Evolutionary conservation across 2,113 vertebrate species (phyloP).

Genomic region (Lophura nycthemera): DNA sequence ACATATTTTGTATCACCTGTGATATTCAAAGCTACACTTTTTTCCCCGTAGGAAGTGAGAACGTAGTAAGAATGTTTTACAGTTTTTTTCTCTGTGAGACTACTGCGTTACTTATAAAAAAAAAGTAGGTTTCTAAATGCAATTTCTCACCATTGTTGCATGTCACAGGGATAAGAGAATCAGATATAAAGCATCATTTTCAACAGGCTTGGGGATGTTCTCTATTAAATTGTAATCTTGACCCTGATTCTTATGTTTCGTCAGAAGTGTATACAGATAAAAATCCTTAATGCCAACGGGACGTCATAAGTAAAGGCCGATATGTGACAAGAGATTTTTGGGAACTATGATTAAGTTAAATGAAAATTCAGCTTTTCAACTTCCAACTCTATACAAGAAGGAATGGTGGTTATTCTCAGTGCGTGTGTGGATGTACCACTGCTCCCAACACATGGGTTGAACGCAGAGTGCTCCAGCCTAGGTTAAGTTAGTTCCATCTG

Average conservation of each 20-base stretch:
- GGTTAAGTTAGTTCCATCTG: neutral
- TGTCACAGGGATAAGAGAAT: neutral
- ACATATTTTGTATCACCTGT: neutral
- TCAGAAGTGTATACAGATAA: neutral
- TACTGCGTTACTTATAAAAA: neutral
- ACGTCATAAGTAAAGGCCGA: neutral
- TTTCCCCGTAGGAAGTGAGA: neutral
- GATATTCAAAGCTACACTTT: neutral
- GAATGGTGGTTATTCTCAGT: neutral
- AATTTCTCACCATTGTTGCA: neutral
- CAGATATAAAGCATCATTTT: neutral
- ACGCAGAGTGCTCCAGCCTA: accelerated
- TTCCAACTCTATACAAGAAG: neutral
- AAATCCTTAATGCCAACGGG: neutral
- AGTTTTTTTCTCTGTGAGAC: neutral
- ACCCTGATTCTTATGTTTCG: neutral
- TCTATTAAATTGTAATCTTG: neutral
- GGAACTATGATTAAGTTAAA: neutral
- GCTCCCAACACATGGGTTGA: too few relatives aligned
- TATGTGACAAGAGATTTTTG: neutral
- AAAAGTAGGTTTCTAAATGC: neutral
- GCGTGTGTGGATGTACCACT: neutral
- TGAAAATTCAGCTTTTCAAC: neutral
- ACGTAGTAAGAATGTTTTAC: neutral
- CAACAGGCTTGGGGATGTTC: neutral